Evolutionary conservation across 2,797 vertebrate species (phyloP).

Genomic region (Sebastes flavidus): DNA sequence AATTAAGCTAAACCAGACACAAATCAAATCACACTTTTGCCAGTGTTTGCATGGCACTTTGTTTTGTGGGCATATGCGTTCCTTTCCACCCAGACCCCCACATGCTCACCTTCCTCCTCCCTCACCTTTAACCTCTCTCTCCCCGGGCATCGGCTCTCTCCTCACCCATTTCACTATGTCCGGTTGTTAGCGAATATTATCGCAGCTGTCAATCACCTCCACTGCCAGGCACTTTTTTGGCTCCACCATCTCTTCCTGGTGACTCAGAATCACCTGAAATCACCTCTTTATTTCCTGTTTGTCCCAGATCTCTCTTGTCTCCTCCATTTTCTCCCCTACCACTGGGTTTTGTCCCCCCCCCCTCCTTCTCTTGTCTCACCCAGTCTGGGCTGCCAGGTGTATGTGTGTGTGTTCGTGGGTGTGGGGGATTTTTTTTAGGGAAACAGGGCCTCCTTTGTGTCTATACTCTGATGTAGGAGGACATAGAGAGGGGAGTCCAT

Average conservation of each 20-base stretch:
- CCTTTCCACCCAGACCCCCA: conserved; percentile 47
- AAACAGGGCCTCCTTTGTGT: conserved; percentile 77
- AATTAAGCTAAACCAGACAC: conserved; percentile 49
- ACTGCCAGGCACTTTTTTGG: conserved; percentile 24
- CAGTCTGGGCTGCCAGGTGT: conserved; percentile 57
- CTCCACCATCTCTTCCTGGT: conserved; percentile 15
- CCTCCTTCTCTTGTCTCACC: conserved; percentile 4
- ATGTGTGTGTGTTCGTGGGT: conserved; percentile 22
- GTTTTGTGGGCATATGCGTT: conserved; percentile 34
- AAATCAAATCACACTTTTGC: conserved; percentile 65
- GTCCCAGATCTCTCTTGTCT: conserved; percentile 1
- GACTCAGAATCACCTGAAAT: conserved; percentile 47
- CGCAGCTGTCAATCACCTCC: conserved; percentile 75
- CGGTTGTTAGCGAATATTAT: conserved; percentile 80
- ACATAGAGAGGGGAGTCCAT: conserved; percentile 37
- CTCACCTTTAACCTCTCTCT: conserved; percentile 59
- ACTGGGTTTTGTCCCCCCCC: not conserved
- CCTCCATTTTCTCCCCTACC: not conserved
- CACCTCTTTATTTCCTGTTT: conserved; percentile 27
- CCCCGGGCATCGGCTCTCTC: conserved; percentile 32
- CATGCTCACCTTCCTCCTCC: conserved; percentile 62
- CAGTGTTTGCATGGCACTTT: conserved; percentile 46
- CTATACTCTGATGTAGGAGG: conserved; percentile 53
- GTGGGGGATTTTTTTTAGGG: conserved; percentile 20
- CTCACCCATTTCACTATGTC: conserved; percentile 50